Percentiles rank a stretch among this genome's conserved stretches.
phyloP scores from a whole-genome alignment of 2,888 invertebrate genomes.

The Zaprionus obscuricornis region DNA sequence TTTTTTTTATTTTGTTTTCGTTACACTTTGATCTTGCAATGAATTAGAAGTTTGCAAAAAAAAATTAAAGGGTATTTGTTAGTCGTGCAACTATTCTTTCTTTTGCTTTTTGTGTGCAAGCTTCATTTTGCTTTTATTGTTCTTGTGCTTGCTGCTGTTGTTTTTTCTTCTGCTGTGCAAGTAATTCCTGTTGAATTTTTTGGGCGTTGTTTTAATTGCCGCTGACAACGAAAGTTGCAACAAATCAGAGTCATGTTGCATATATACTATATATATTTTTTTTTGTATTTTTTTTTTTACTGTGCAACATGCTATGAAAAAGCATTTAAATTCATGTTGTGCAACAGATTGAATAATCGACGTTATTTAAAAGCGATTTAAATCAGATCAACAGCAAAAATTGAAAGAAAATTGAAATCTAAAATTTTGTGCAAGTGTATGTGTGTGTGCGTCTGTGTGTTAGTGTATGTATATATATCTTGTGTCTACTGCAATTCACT shows the following conservation, averaged over 20 bases:
- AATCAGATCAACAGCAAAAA: neutral
- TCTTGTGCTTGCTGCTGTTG: constrained; percentile 15
- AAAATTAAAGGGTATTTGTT: too few relatives aligned
- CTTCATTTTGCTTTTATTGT: constrained; percentile 39
- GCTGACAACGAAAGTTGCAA: constrained; percentile 72
- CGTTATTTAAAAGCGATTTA: constrained; percentile 16
- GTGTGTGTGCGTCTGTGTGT: neutral
- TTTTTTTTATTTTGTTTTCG: neutral
- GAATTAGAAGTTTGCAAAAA: too few relatives aligned
- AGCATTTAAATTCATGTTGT: constrained; percentile 43
- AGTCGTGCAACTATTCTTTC: constrained; percentile 23
- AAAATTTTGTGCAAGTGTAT: constrained; percentile 1
- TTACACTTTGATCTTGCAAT: constrained; percentile 10
- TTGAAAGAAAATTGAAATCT: constrained; percentile 17
- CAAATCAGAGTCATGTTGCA: constrained; percentile 60
- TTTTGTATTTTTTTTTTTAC: too few relatives aligned
- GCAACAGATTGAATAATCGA: constrained; percentile 43
- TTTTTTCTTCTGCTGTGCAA: constrained; percentile 24
- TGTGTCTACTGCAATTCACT: too few relatives aligned
- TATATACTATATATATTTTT: too few relatives aligned
- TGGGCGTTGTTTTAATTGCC: constrained; percentile 63
- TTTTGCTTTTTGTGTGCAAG: constrained; percentile 10
- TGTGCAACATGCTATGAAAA: constrained; percentile 13
- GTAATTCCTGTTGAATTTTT: constrained; percentile 57
- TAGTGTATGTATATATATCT: neutral